phyloP scores from a whole-genome alignment of 2,797 vertebrate species.

The Coregonus suidteri region DNA sequence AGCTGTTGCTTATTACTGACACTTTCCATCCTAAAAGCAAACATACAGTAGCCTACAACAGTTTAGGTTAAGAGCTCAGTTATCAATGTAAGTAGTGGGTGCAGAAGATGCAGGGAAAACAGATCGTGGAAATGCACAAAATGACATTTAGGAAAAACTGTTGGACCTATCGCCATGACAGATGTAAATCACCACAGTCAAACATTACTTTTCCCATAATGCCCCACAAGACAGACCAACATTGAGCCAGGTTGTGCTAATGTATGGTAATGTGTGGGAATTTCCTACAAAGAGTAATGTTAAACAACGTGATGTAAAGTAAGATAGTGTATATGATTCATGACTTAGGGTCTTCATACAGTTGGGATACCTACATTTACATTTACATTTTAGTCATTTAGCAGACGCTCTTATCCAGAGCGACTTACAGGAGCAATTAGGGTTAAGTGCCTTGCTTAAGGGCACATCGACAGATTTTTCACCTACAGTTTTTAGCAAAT shows the following conservation, averaged over 20 bases:
- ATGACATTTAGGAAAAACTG: not conserved
- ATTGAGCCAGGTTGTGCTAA: constrained; percentile 17
- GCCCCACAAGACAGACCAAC: not conserved
- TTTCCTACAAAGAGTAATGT: constrained; percentile 16
- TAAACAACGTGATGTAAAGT: constrained; percentile 43
- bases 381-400: no score
- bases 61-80: constrained; percentile 31
- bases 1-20: constrained; percentile 25
- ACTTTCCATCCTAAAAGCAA: not conserved
- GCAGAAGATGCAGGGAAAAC: constrained; percentile 24
- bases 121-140: constrained; percentile 23
- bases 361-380: constrained; percentile 25
- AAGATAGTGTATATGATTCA: constrained; percentile 27
- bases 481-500: constrained; percentile 33
- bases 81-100: constrained; percentile 30
- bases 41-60: constrained; percentile 8
- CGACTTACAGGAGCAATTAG: no score
- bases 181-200: constrained; percentile 18
- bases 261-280: constrained; percentile 23
- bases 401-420: no score
- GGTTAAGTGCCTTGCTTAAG: no score
- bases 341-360: constrained; percentile 24
- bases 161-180: not conserved
- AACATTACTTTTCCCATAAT: constrained; percentile 26
- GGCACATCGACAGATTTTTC: no score